Evolutionary conservation across 92 coral and sea anemone species (phyloP).

Genomic region (Ricordea florida): DNA sequence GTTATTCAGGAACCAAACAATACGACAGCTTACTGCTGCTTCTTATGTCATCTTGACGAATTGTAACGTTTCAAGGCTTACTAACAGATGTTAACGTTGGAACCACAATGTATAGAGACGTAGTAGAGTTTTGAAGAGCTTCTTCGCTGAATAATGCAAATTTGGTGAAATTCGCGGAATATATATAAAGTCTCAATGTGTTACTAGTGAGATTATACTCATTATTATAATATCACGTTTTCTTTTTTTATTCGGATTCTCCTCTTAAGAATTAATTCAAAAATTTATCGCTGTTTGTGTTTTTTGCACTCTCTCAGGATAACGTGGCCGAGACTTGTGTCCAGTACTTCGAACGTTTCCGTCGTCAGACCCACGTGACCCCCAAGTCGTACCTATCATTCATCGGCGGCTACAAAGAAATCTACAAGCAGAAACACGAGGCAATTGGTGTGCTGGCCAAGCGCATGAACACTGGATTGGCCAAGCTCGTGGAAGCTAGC

Average conservation of each 20-base stretch:
- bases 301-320: slow-evolving; percentile 53
- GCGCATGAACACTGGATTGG: slow-evolving; percentile 96
- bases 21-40: too few relatives aligned
- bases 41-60: too few relatives aligned
- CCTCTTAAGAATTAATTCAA: background rate
- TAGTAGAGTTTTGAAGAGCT: too few relatives aligned
- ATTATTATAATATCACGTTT: too few relatives aligned
- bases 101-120: too few relatives aligned
- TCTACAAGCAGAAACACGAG: slow-evolving; percentile 85
- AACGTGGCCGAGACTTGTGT: slow-evolving; percentile 92
- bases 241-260: background rate
- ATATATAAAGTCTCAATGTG: too few relatives aligned
- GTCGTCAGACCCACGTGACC: slow-evolving; percentile 98
- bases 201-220: too few relatives aligned
- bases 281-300: background rate
- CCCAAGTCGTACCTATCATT: slow-evolving; percentile 98
- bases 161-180: too few relatives aligned
- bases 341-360: slow-evolving; percentile 95
- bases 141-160: too few relatives aligned
- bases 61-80: too few relatives aligned
- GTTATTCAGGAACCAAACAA: too few relatives aligned
- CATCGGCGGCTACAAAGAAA: slow-evolving; percentile 91
- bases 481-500: slow-evolving; percentile 94
- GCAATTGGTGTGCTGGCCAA: slow-evolving; percentile 84
- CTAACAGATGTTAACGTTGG: too few relatives aligned